Evolutionary conservation across 1,140 invertebrate genomes (phyloP), one percentile per base, ranked within the genome.

Genomic region (Phymastichus coffea): DNA sequence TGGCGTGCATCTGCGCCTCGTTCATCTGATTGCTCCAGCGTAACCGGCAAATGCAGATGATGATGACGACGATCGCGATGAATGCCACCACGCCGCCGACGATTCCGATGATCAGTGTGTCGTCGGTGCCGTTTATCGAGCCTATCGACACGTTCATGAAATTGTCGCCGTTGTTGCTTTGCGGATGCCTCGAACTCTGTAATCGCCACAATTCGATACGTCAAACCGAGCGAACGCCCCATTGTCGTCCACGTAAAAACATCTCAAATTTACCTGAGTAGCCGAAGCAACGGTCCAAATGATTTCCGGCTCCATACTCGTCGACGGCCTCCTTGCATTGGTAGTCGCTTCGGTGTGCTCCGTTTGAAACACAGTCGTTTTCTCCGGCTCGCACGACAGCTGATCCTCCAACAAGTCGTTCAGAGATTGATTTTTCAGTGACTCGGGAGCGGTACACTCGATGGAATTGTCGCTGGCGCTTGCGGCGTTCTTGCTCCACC

Each of bases 41-140:
- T 6, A 79, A 67, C 20, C 91, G 82, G 12, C 94, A 89, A 15
- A 95, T 89, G 70, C 93, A 95, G 57, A 95, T 94, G 1, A 91
- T 87, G 20, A 95, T 88, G 26, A 95, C 90, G 14, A 95, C 81
- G 59, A 95, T 88, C 9, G 90, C 89, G 46, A 95, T 93, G 67
- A 96, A 93, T 2, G 89, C 91, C 12, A 95, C 91, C 1, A 95
- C 92, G 14, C 92, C 92, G 2, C 91, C 92, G 0, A 95, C 92
- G 63, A 95, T 94, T 3, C 92, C 92, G 51, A 95, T 94, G 46
- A 96, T 95, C 0, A 96, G 74, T 2, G 92, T 94, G 66, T 96
- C 93, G 66, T 95, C 93, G 62, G 93, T 94, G 41, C 84, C 88
- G 81, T 8, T 83, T 65, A 15, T 64, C 67, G 22, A 63, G 19